These are phyloP conservation scores for zebrafish (Danio rerio) DNA, from an alignment of 2,113 vertebrate genomes.

Conservation along the genomic window DNA sequence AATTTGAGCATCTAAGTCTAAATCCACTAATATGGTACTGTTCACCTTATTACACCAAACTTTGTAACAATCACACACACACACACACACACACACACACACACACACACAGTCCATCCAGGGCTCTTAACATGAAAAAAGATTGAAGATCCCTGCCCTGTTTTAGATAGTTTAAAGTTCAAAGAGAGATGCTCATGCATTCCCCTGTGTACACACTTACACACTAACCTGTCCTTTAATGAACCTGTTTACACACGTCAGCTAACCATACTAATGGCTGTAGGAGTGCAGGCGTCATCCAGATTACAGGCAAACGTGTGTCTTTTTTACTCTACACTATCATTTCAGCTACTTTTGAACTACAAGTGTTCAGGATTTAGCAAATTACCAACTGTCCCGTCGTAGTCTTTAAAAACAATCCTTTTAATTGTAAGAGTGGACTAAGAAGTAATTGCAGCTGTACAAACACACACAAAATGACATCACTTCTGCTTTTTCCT, in stretches of 20 bases:
- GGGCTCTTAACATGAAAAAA: background rate
- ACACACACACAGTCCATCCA: no score
- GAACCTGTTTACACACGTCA: background rate
- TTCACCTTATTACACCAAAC: background rate
- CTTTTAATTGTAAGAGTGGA: background rate
- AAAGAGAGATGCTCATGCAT: background rate
- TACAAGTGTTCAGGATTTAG: background rate
- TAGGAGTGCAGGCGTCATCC: background rate
- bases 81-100: no score
- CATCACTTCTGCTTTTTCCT: constrained; percentile 17
- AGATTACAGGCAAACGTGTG: constrained; percentile 20
- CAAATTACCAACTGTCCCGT: background rate
- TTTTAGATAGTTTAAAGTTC: constrained; percentile 10
- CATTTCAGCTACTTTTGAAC: constrained; percentile 15
- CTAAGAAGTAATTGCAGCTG: constrained; percentile 8
- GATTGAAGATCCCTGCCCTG: background rate
- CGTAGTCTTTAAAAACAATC: constrained; percentile 12
- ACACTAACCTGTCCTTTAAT: constrained; percentile 19
- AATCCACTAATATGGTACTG: background rate
- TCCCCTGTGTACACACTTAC: background rate
- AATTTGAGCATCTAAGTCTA: background rate
- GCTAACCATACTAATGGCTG: background rate
- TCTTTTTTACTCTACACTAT: background rate
- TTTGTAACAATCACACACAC: background rate
- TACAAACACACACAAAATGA: background rate